Percentiles rank a stretch among this genome's conserved stretches.
These are phyloP conservation scores for Falco naumanni DNA, from an alignment of 2,797 vertebrate species.

Conservation along the genomic window DNA sequence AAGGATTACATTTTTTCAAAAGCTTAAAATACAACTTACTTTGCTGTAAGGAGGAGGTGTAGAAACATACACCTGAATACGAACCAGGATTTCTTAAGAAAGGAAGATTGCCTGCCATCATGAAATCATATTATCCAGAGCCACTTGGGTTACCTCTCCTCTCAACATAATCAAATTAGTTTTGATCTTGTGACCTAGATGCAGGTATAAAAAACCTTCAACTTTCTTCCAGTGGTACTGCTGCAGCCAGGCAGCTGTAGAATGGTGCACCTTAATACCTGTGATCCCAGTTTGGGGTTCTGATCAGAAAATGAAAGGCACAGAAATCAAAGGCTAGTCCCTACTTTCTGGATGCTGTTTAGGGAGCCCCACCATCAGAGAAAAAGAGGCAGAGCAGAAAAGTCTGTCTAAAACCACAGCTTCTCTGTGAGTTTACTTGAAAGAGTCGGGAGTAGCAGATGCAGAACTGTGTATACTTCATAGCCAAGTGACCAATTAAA, in stretches of 20 bases:
- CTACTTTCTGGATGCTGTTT: not conserved
- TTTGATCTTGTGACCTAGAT: constrained; percentile 53
- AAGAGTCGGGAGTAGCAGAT: not conserved
- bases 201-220: not conserved
- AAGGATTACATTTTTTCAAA: not conserved
- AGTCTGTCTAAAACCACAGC: not conserved
- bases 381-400: not conserved
- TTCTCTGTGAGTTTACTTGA: not conserved
- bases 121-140: constrained; percentile 18
- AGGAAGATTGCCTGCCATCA: constrained; percentile 24
- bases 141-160: not conserved
- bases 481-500: not conserved
- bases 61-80: not conserved
- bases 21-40: not conserved
- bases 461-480: not conserved
- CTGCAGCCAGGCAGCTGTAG: not conserved
- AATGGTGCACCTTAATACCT: not conserved
- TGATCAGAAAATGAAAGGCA: not conserved
- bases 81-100: constrained; percentile 24
- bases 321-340: not conserved
- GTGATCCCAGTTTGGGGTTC: not conserved
- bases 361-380: not conserved
- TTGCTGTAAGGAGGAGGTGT: not conserved
- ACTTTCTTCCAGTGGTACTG: not conserved
- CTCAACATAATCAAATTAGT: not conserved